Percentiles rank a stretch among this genome's conserved stretches.
Conservation (phyloP, 2,113 vertebrate genomes). For the Calidris pugnax region DNA sequence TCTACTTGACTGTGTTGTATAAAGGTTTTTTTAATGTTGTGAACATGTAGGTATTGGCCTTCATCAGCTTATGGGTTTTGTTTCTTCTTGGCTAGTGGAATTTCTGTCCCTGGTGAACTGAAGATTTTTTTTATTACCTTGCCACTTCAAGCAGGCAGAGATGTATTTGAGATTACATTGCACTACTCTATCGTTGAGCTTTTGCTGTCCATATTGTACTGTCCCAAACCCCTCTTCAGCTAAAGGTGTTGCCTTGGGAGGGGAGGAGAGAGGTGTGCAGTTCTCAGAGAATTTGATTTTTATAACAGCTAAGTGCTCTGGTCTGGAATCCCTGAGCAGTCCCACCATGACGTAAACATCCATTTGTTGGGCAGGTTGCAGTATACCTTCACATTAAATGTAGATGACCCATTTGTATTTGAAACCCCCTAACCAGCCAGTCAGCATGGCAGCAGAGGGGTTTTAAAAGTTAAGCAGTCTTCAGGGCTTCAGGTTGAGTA, state of each 20-base stretch:
- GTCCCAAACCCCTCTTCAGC: background rate
- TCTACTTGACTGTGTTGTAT: background rate
- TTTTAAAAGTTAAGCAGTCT: conserved; percentile 25
- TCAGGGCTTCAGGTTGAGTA: conserved; percentile 42
- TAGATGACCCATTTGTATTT: conserved; percentile 28
- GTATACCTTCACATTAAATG: conserved; percentile 1
- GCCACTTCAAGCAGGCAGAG: background rate
- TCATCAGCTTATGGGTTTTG: background rate
- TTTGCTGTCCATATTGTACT: background rate
- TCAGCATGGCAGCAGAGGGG: background rate
- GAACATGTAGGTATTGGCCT: background rate
- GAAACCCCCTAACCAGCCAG: conserved; percentile 12
- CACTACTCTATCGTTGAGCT: background rate
- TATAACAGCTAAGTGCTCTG: background rate
- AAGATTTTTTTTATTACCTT: background rate
- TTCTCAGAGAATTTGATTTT: background rate
- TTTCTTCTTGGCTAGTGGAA: background rate
- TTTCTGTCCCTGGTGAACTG: background rate
- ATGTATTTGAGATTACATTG: background rate
- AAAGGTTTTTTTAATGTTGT: background rate
- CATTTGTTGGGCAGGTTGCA: conserved; percentile 9
- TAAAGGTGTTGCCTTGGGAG: conserved; percentile 1
- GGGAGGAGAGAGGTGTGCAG: background rate
- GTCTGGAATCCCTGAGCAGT: background rate
- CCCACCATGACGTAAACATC: background rate